These are phyloP conservation scores for Oostethus manadensis DNA, from an alignment of 2,113 vertebrate genomes.

Conservation along the genomic window DNA sequence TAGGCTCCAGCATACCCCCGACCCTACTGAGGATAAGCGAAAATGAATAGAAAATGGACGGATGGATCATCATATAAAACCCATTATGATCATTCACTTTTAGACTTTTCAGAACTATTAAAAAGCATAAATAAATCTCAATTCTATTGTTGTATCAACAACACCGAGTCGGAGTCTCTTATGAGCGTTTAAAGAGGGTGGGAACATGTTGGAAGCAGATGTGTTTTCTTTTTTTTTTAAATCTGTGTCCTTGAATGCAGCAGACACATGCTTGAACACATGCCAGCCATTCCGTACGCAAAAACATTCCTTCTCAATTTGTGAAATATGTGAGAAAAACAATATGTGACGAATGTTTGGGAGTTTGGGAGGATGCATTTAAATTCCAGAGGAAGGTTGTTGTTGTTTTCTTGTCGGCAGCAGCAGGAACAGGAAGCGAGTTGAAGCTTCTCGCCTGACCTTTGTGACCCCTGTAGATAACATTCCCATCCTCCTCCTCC, in stretches of 20 bases:
- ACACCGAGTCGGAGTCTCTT: constrained; percentile 19
- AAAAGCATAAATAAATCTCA: no score
- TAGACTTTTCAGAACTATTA: no score
- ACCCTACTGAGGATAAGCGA: no score
- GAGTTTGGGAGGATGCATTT: constrained; percentile 31
- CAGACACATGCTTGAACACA: constrained; percentile 20
- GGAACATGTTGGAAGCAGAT: constrained; percentile 16
- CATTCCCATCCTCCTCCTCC: constrained; percentile 64
- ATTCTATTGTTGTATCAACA: no score
- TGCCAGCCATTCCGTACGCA: constrained; percentile 14
- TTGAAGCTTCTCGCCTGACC: constrained; percentile 65
- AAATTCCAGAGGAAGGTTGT: constrained; percentile 60
- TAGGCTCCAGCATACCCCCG: no score
- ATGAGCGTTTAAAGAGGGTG: constrained; percentile 16
- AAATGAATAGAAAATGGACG: no score
- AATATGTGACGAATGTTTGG: constrained; percentile 15
- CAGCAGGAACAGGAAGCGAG: constrained; percentile 72
- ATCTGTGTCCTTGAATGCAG: constrained; percentile 33
- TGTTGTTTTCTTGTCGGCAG: constrained; percentile 59
- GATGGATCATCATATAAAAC: no score
- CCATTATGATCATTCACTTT: no score
- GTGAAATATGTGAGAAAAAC: no score
- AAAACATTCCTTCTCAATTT: not conserved
- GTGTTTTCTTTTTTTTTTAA: not conserved
- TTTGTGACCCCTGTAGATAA: constrained; percentile 61